Base-by-base conservation (phyloP, 2,113 vertebrate genomes). In the Odocoileus virginianus region DNA sequence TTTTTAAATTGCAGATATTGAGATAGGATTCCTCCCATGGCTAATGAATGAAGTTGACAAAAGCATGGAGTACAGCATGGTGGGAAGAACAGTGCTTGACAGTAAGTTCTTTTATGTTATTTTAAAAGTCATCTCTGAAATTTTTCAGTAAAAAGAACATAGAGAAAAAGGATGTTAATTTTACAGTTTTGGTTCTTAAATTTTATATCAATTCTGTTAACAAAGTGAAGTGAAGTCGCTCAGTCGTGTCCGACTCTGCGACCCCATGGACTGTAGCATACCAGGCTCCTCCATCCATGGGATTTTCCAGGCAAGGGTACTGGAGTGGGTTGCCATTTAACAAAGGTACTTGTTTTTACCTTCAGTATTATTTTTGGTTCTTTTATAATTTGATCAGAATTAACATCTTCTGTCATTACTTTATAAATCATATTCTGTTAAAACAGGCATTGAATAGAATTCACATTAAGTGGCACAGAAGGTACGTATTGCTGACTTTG, bases 1-100 rank as follows among this genome's bases (percentile, higher is more conserved):
- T 92, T 47, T 92, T 91, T 93, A 89, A 67, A 95, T 98, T 98
- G 97, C 87, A 99, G 99, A 99, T 98, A 98, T 99, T 91, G 99
- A 99, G 97, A 98, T 99, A 23, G 98, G 98, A 98, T 99, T 99
- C 98, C 86, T 99, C 55, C 99, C 99, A 0, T 99, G 99, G 99
- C 98, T 99, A 90, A 99, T 99, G 99, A 91, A 84, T 89, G 98
- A 99, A 93, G 99, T 99, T 45, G 98, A 98, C 95, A 98, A 98
- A 94, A 96, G 79, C 55, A 97, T 99, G 93, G 99, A 99, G 45
- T 98, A 97, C 97, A 99, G 98, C 97, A 81, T 98, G 89, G 85
- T 99, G 23, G 99, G 99, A 61, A 99, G 99, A 97, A 92, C 95
- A 19, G 74, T 99, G 84, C 98, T 99, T 85, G 99, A 99, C 98